Evolutionary conservation across 2,888 invertebrate species (phyloP).

Genomic region (Metopia argyrocephala): DNA sequence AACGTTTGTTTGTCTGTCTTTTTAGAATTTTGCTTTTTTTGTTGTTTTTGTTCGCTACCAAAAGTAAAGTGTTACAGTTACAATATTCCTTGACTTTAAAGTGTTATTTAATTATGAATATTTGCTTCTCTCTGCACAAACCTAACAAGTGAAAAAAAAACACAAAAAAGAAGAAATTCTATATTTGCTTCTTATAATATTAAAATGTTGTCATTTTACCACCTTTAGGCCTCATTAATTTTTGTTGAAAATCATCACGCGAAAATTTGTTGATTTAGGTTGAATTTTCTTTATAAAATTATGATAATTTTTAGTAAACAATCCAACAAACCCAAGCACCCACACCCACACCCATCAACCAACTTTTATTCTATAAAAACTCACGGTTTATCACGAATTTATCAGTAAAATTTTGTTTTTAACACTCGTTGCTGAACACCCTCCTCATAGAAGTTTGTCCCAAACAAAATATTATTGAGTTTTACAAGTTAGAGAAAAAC

Average conservation of each 20-base stretch:
- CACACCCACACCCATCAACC: too few species aligned
- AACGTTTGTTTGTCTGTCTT: slow-evolving; percentile 12
- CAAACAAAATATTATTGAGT: slow-evolving; percentile 74
- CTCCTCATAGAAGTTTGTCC: slow-evolving; percentile 61
- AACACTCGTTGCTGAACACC: neutral
- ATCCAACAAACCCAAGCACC: slow-evolving; percentile 27
- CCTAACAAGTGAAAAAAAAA: neutral
- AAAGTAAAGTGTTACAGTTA: slow-evolving; percentile 18
- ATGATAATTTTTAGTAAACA: slow-evolving; percentile 76
- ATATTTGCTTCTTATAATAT: slow-evolving; percentile 29
- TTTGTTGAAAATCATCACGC: slow-evolving; percentile 61
- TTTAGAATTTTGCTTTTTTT: too few species aligned
- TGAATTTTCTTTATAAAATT: slow-evolving; percentile 75
- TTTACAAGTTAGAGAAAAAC: slow-evolving; percentile 68
- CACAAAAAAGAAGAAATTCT: slow-evolving; percentile 1
- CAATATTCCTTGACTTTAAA: slow-evolving; percentile 50
- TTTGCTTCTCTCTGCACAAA: slow-evolving; percentile 23
- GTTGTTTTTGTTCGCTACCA: slow-evolving; percentile 8
- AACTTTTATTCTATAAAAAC: slow-evolving; percentile 9
- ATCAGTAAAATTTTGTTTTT: slow-evolving; percentile 53
- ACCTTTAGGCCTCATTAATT: slow-evolving; percentile 64
- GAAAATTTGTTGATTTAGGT: slow-evolving; percentile 76
- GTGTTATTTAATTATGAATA: slow-evolving; percentile 64
- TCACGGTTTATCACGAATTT: slow-evolving; percentile 57
- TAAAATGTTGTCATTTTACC: slow-evolving; percentile 60